These are phyloP conservation scores for Acinonyx jubatus DNA, from an alignment of 2,113 vertebrate species.

Conservation along the genomic window DNA sequence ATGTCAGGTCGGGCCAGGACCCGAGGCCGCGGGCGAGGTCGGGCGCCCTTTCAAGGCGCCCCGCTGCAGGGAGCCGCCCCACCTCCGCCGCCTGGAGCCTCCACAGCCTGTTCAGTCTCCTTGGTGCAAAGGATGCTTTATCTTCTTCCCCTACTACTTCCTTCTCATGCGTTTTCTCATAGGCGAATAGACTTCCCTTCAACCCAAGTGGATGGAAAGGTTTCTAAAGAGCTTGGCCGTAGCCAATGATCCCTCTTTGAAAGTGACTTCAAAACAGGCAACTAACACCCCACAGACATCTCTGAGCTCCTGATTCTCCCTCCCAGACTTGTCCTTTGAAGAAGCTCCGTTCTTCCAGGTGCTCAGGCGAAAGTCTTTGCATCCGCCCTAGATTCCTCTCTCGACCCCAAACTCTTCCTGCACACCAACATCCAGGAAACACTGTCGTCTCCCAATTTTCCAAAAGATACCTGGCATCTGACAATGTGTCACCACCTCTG, in stretches of 20 bases:
- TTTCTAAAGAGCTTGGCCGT: too few species aligned
- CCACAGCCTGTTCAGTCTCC: not conserved
- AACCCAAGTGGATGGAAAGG: too few species aligned
- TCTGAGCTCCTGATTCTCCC: too few species aligned
- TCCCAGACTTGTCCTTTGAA: too few species aligned
- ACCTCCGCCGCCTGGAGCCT: not conserved
- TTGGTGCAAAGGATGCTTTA: not conserved
- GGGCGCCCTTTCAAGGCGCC: rapidly evolving
- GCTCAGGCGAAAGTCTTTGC: too few species aligned
- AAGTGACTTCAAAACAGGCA: too few species aligned
- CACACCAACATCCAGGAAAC: not conserved
- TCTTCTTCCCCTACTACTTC: not conserved
- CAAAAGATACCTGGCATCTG: not conserved
- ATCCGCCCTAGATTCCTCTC: not conserved
- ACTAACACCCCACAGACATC: too few species aligned
- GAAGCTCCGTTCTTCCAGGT: too few species aligned
- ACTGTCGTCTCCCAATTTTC: not conserved
- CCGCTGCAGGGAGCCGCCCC: not conserved
- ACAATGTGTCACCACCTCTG: not conserved
- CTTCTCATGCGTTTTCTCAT: rapidly evolving
- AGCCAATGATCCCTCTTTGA: too few species aligned
- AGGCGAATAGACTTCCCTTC: too few species aligned
- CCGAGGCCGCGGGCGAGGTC: not conserved
- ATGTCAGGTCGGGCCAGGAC: not conserved
- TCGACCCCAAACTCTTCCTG: not conserved